phyloP scores from a whole-genome alignment of 1,140 invertebrate species.

The Diorhabda sublineata region DNA sequence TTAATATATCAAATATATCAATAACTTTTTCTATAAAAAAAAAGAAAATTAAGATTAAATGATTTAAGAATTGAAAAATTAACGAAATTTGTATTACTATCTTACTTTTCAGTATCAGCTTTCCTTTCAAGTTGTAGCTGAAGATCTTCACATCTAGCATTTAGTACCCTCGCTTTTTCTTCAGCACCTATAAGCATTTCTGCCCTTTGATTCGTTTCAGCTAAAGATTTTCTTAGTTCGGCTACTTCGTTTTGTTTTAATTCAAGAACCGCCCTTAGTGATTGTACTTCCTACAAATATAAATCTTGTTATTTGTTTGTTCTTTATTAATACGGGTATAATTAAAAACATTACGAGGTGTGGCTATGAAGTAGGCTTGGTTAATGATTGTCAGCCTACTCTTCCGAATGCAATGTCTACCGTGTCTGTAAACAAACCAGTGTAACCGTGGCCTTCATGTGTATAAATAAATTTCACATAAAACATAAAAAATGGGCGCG shows the following conservation, averaged over 20 bases:
- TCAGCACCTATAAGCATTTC: slow-evolving; percentile 51
- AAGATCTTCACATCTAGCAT: slow-evolving; percentile 66
- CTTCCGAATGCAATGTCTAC: too few species aligned
- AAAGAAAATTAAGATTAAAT: too few species aligned
- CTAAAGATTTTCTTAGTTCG: slow-evolving; percentile 61
- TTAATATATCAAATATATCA: too few species aligned
- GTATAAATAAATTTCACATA: too few species aligned
- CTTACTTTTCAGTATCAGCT: slow-evolving; percentile 54
- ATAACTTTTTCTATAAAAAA: too few species aligned
- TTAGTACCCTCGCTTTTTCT: slow-evolving; percentile 54
- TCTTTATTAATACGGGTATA: background rate
- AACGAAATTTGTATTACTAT: slow-evolving; percentile 15
- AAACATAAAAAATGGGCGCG: too few species aligned
- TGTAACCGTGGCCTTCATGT: too few species aligned
- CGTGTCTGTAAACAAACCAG: too few species aligned
- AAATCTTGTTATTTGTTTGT: too few species aligned
- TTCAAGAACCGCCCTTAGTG: slow-evolving; percentile 69
- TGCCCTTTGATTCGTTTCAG: slow-evolving; percentile 54
- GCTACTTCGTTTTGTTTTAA: slow-evolving; percentile 69
- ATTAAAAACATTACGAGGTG: background rate
- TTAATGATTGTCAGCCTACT: too few species aligned
- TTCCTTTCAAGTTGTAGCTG: slow-evolving; percentile 61
- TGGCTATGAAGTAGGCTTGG: too few species aligned
- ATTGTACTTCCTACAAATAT: slow-evolving; percentile 58
- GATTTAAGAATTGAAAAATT: too few species aligned